phyloP scores from a whole-genome alignment of 2,113 vertebrate species.

The Leptobrachium ailaonicum region DNA sequence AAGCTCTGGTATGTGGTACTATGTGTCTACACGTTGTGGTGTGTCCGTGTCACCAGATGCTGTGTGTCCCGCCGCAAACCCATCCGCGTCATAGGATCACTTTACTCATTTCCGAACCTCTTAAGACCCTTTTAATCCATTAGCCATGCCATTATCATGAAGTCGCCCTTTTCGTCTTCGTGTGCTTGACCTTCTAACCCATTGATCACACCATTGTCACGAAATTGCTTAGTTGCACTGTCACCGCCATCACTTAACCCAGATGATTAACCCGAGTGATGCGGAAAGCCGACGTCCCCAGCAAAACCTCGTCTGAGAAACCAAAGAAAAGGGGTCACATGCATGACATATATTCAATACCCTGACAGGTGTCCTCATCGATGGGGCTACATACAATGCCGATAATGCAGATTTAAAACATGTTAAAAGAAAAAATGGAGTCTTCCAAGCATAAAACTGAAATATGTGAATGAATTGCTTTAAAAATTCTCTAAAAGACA shows the following conservation, averaged over 20 bases:
- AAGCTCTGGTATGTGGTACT: constrained; percentile 45
- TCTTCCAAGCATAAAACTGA: no score
- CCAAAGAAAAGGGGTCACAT: no score
- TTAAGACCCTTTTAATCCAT: not conserved
- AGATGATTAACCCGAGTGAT: no score
- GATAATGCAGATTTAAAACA: no score
- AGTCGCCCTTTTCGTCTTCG: not conserved
- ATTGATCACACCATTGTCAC: not conserved
- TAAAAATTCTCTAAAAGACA: no score
- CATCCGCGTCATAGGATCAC: not conserved
- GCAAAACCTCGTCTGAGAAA: no score
- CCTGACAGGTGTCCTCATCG: no score
- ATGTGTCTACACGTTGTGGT: constrained; percentile 37
- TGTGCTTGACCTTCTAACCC: not conserved
- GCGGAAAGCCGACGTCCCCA: no score
- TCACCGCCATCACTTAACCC: not conserved
- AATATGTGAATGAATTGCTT: no score
- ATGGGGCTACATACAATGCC: no score
- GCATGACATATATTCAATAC: no score
- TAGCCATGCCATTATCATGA: constrained; percentile 14
- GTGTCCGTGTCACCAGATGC: constrained; percentile 24
- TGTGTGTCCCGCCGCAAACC: not conserved
- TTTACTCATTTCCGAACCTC: not conserved
- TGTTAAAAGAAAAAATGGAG: no score
- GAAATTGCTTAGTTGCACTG: not conserved